A percentile compares a stretch with the other conserved stretches of the same genome.
phyloP scores from a whole-genome alignment of 1,140 invertebrate genomes.

The Prorops nasuta region DNA sequence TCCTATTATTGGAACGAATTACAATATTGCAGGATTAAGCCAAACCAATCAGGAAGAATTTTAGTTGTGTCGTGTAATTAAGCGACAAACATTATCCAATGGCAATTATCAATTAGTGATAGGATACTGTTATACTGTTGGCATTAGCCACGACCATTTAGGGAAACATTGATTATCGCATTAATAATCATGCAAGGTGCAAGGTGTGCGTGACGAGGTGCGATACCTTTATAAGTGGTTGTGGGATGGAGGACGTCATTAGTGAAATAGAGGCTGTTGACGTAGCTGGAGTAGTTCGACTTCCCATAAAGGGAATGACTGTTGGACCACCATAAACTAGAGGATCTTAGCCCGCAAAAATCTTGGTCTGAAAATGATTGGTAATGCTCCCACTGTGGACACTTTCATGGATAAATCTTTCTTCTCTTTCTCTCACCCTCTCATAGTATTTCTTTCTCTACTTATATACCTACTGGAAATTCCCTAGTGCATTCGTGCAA shows the following conservation, averaged over 20 bases:
- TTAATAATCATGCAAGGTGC: neutral
- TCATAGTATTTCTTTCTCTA: too few relatives aligned
- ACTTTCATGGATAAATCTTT: neutral
- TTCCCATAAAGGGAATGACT: conserved; percentile 40
- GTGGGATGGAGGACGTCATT: conserved; percentile 48
- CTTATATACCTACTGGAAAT: too few relatives aligned
- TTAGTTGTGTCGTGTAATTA: too few relatives aligned
- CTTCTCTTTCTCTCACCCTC: conserved; percentile 4
- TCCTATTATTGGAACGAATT: neutral
- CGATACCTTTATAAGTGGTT: conserved; percentile 49
- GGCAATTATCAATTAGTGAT: too few relatives aligned
- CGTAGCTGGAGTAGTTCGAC: conserved; percentile 45
- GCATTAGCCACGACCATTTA: too few relatives aligned
- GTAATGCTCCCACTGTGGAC: conserved; percentile 18
- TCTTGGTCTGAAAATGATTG: conserved; percentile 44
- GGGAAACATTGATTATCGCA: too few relatives aligned
- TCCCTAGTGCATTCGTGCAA: too few relatives aligned
- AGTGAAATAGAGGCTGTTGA: conserved; percentile 53
- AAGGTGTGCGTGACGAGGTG: too few relatives aligned
- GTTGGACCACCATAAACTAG: conserved; percentile 49
- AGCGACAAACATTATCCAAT: too few relatives aligned
- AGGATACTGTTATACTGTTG: too few relatives aligned
- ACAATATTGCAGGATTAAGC: neutral
- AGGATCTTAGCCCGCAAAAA: conserved; percentile 45
- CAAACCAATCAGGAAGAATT: too few relatives aligned